Evolutionary conservation across 2,113 vertebrate species (phyloP).

Genomic region (Enhydra lutris): DNA sequence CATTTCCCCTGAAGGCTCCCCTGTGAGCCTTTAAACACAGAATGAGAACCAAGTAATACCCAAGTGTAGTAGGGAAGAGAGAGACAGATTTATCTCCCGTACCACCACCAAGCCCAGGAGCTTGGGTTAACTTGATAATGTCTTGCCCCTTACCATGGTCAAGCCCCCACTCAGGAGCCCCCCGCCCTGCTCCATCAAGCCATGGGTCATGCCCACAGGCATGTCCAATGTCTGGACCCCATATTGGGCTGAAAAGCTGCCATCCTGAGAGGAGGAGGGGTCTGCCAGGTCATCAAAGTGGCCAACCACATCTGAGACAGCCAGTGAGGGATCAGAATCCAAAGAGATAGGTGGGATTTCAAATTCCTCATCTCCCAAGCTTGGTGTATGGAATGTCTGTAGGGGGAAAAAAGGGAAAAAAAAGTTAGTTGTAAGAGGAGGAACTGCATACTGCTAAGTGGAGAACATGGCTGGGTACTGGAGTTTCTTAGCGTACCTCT

Average conservation of each 20-base stretch:
- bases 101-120: constrained; percentile 74
- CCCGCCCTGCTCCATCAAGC: constrained; percentile 85
- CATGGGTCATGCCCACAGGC: constrained; percentile 87
- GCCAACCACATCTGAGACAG: constrained; percentile 90
- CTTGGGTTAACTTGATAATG: background rate
- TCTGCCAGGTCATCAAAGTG: constrained; percentile 91
- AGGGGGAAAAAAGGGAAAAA: background rate
- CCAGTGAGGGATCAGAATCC: constrained; percentile 90
- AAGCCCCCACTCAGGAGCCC: constrained; percentile 82
- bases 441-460: background rate
- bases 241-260: constrained; percentile 82
- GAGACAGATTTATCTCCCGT: constrained; percentile 65
- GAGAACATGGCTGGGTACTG: background rate
- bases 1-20: background rate
- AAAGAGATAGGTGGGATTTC: constrained; percentile 94
- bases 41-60: constrained; percentile 3
- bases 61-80: background rate
- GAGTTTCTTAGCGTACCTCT: background rate
- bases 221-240: constrained; percentile 90
- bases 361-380: constrained; percentile 94
- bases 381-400: constrained; percentile 94
- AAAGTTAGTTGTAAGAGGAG: background rate
- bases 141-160: constrained; percentile 77
- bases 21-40: background rate
- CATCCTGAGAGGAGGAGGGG: constrained; percentile 82